These are phyloP conservation scores for Clarias fuscus DNA, from an alignment of 2,797 vertebrate genomes.

Conservation along the genomic window DNA sequence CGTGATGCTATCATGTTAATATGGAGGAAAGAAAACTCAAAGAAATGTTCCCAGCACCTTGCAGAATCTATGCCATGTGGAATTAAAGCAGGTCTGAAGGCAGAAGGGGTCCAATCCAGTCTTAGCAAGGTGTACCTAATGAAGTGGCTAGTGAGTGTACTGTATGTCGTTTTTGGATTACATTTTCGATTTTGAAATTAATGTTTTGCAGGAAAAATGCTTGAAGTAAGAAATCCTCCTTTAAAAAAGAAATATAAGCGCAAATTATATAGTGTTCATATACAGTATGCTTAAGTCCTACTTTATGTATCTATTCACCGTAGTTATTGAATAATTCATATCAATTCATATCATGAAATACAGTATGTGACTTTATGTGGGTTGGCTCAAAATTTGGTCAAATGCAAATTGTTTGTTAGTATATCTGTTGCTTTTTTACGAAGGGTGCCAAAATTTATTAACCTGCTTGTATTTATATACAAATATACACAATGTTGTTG, in stretches of 20 bases:
- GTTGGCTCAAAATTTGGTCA: background rate
- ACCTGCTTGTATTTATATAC: background rate
- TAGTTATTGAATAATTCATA: background rate
- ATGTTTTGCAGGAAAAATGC: background rate
- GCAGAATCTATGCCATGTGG: too few relatives aligned
- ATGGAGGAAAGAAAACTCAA: too few relatives aligned
- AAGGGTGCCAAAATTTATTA: background rate
- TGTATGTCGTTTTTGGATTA: background rate
- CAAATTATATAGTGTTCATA: background rate
- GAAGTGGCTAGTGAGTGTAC: too few relatives aligned
- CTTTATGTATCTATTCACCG: too few relatives aligned
- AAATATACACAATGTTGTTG: background rate
- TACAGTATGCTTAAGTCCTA: background rate
- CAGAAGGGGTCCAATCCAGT: too few relatives aligned
- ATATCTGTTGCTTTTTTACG: background rate
- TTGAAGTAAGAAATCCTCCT: background rate
- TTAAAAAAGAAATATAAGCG: background rate
- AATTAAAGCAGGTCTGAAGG: too few relatives aligned
- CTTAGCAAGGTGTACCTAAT: too few relatives aligned
- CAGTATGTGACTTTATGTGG: background rate
- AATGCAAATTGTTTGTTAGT: background rate
- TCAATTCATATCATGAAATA: background rate
- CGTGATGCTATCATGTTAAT: too few relatives aligned
- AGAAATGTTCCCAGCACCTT: too few relatives aligned
- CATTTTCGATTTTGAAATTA: background rate